phyloP scores from a whole-genome alignment of 2,888 invertebrate genomes.

The Clusia tigrina region DNA sequence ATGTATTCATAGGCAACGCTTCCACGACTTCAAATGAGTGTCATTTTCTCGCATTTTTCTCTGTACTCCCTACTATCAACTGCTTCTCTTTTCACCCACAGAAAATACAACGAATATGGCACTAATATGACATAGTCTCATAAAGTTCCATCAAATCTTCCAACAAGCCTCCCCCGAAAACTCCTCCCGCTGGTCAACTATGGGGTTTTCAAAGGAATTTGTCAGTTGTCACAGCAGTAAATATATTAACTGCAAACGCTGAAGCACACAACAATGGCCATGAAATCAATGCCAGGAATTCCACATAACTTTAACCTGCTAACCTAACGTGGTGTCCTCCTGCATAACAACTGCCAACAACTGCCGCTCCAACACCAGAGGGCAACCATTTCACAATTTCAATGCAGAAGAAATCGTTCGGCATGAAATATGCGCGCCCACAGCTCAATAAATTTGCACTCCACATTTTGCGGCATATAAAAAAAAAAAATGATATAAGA shows the following conservation, averaged over 20 bases:
- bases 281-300: conserved; percentile 32
- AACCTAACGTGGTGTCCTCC: conserved; percentile 56
- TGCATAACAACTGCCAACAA: conserved; percentile 11
- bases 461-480: conserved; percentile 45
- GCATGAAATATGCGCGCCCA: conserved; percentile 63
- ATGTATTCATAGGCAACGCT: no score
- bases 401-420: conserved; percentile 11
- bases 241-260: conserved; percentile 18
- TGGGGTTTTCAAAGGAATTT: conserved; percentile 4
- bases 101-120: no score
- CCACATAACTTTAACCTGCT: conserved; percentile 55
- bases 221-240: conserved; percentile 18
- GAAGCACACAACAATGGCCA: conserved; percentile 44
- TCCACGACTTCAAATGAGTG: no score
- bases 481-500: no score
- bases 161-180: no score
- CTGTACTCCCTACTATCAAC: no score
- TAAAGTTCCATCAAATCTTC: no score
- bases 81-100: no score
- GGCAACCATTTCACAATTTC: background rate
- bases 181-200: no score
- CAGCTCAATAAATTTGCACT: conserved; percentile 63
- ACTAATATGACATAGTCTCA: no score
- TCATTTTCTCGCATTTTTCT: no score
- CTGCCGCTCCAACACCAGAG: conserved; percentile 1